Conservation (phyloP, 1,140 invertebrate genomes). For the Solen grandis region DNA sequence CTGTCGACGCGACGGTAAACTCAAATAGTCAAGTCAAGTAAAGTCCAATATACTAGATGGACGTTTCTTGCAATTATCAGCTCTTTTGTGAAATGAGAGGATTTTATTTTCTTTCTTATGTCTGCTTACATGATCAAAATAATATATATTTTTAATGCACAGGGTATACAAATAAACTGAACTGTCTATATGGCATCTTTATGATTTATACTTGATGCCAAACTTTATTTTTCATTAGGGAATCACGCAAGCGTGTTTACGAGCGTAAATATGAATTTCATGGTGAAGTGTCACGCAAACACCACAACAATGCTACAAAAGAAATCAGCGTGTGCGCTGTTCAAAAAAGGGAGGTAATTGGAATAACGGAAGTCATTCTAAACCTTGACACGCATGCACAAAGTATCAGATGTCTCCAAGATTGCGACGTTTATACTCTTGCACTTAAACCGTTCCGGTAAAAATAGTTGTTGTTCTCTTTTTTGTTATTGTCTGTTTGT, state of each 20-base stretch:
- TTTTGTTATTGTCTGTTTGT: too few species aligned
- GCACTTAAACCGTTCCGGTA: slow-evolving; percentile 34
- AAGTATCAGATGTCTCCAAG: slow-evolving; percentile 29
- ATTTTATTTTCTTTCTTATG: too few species aligned
- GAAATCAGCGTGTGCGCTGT: slow-evolving; percentile 31
- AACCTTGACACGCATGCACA: slow-evolving; percentile 21
- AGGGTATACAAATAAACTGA: too few species aligned
- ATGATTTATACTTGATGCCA: too few species aligned
- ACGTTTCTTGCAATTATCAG: too few species aligned
- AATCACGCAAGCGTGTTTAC: slow-evolving; percentile 42
- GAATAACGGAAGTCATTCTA: slow-evolving; percentile 46
- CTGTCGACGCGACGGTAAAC: too few species aligned
- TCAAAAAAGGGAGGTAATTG: slow-evolving; percentile 44
- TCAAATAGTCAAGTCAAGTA: too few species aligned
- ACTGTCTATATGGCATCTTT: too few species aligned
- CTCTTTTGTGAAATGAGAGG: too few species aligned
- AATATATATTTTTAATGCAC: too few species aligned
- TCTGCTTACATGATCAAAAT: too few species aligned
- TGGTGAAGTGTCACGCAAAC: slow-evolving; percentile 28
- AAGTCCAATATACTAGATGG: too few species aligned
- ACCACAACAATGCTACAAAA: neutral
- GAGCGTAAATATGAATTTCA: slow-evolving; percentile 16
- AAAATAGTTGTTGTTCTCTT: neutral
- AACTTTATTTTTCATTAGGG: slow-evolving; percentile 9
- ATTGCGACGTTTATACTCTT: slow-evolving; percentile 43